Percentiles rank a stretch among this genome's conserved stretches.
phyloP scores from a whole-genome alignment of 2,113 vertebrate species.

The Micronisus gabar region DNA sequence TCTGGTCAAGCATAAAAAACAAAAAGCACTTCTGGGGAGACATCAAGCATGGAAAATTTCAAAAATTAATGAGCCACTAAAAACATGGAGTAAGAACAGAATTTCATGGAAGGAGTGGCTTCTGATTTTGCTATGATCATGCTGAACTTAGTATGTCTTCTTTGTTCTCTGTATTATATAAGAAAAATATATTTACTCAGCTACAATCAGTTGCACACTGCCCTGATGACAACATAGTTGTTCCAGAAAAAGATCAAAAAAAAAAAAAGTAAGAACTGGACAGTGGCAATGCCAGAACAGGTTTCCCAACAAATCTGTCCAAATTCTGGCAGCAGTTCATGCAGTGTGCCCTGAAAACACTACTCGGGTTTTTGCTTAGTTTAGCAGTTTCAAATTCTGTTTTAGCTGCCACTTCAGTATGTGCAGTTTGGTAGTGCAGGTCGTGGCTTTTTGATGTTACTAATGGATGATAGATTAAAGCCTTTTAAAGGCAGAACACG shows the following conservation, averaged over 20 bases:
- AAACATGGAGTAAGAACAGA: not conserved
- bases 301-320: no score
- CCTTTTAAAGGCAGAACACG: no score
- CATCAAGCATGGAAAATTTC: not conserved
- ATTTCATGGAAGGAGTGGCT: not conserved
- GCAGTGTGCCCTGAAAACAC: not conserved
- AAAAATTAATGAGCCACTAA: slow-evolving; percentile 2
- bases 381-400: no score
- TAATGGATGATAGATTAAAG: no score
- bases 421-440: no score
- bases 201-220: not conserved
- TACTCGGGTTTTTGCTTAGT: not conserved
- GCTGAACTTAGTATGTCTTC: not conserved
- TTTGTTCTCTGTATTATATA: not conserved
- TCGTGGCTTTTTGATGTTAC: no score
- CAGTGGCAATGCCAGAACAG: no score
- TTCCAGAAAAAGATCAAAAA: no score
- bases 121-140: not conserved
- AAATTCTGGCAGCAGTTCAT: no score
- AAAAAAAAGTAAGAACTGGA: no score
- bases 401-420: no score
- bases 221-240: not conserved
- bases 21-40: not conserved
- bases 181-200: not conserved
- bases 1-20: not conserved